phyloP scores from a whole-genome alignment of 2,888 invertebrate genomes.

The Mesoligia furuncula region DNA sequence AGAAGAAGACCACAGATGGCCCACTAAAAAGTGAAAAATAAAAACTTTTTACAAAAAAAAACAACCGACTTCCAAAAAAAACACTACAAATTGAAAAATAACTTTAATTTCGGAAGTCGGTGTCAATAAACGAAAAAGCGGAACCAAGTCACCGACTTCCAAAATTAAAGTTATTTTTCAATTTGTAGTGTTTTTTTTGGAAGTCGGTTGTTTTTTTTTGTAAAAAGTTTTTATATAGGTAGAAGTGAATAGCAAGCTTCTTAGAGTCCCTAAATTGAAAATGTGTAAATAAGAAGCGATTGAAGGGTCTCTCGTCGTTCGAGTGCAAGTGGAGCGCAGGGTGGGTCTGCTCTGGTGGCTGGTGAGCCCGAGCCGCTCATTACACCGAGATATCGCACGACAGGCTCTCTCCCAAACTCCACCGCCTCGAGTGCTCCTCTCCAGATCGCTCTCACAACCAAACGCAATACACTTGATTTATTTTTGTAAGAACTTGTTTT shows the following conservation, averaged over 20 bases:
- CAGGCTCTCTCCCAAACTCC: conserved; percentile 33
- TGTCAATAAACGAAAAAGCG: no score
- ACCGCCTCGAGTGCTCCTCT: conserved; percentile 20
- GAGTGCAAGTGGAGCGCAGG: conserved; percentile 17
- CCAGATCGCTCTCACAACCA: conserved; percentile 12
- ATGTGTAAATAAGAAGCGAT: conserved; percentile 28
- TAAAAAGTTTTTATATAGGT: no score
- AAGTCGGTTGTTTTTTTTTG: no score
- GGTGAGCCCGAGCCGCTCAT: conserved; percentile 40
- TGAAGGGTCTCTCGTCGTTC: conserved; percentile 27
- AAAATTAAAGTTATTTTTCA: no score
- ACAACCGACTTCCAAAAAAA: no score
- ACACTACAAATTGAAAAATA: no score
- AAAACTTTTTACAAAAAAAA: no score
- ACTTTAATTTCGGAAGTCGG: no score
- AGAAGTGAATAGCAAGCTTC: background rate
- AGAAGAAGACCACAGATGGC: no score
- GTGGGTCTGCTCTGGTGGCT: background rate
- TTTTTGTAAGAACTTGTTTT: background rate
- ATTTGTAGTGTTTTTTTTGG: no score
- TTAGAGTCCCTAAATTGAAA: conserved; percentile 5
- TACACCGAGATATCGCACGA: conserved; percentile 53
- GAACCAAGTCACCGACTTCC: no score
- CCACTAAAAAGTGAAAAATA: no score
- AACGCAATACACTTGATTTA: conserved; percentile 20